phyloP scores from a whole-genome alignment of 2,888 invertebrate species.

The Hypomecis punctinalis region DNA sequence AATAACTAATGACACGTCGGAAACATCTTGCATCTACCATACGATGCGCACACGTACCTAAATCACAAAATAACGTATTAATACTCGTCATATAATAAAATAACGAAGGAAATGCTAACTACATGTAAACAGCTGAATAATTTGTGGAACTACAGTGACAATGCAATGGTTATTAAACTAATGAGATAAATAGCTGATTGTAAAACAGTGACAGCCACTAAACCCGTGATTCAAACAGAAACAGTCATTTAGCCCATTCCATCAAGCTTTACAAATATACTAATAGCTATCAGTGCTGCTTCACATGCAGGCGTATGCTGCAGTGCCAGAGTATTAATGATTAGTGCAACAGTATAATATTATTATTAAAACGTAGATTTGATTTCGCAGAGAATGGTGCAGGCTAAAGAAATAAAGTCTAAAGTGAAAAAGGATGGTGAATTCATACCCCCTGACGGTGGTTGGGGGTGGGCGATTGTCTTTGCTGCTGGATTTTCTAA shows the following conservation, averaged over 20 bases:
- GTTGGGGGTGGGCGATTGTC: conserved; percentile 91
- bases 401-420: conserved; percentile 57
- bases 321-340: conserved; percentile 32
- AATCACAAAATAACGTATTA: too few relatives aligned
- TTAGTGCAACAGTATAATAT: background rate
- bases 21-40: too few relatives aligned
- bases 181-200: background rate
- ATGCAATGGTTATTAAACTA: background rate
- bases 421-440: conserved; percentile 79
- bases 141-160: background rate
- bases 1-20: too few relatives aligned
- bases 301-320: conserved; percentile 47
- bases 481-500: conserved; percentile 89
- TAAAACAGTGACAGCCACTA: conserved; percentile 2
- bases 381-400: conserved; percentile 56
- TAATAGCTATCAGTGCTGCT: conserved; percentile 57
- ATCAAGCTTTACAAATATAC: conserved; percentile 30
- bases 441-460: conserved; percentile 90
- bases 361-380: conserved; percentile 11
- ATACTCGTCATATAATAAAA: too few relatives aligned
- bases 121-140: background rate
- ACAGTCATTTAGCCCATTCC: conserved; percentile 26
- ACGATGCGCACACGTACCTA: too few relatives aligned
- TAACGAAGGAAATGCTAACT: too few relatives aligned
- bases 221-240: conserved; percentile 4